These are phyloP conservation scores for Trichopria drosophilae DNA, from an alignment of 2,888 invertebrate species.

Conservation along the genomic window DNA sequence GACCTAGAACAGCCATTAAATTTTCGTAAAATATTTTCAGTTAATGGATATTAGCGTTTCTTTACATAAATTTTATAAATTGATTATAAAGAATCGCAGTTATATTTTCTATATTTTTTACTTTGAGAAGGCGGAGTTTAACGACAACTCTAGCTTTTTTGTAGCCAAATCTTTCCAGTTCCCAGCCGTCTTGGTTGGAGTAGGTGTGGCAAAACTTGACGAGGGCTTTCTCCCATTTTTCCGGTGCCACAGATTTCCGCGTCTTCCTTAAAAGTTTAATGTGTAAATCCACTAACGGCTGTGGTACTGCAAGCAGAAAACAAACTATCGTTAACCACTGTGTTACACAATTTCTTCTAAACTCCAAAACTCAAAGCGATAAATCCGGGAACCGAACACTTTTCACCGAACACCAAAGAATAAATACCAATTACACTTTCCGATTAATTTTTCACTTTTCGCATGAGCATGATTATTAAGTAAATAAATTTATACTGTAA, in stretches of 20 bases:
- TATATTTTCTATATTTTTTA: conserved; percentile 53
- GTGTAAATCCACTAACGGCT: conserved; percentile 82
- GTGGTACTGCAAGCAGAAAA: conserved; percentile 68
- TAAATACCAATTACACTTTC: too few species aligned
- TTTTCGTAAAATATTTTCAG: conserved; percentile 10
- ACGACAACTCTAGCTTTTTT: conserved; percentile 86
- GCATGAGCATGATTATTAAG: too few species aligned
- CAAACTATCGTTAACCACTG: not conserved
- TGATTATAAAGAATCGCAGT: conserved; percentile 4
- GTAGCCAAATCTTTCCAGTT: conserved; percentile 93
- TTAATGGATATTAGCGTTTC: not conserved
- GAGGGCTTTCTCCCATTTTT: conserved; percentile 88
- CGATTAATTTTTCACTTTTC: too few species aligned
- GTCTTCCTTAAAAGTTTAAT: conserved; percentile 86
- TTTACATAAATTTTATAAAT: conserved; percentile 7
- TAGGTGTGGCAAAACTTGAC: conserved; percentile 91
- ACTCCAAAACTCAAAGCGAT: too few species aligned
- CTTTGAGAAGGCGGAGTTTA: conserved; percentile 88
- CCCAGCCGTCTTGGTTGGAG: conserved; percentile 91
- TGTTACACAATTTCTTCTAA: too few species aligned
- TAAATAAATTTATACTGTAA: too few species aligned
- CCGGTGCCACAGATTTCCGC: conserved; percentile 77
- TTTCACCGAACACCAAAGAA: too few species aligned
- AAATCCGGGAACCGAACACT: too few species aligned
- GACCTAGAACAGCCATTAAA: conserved; percentile 63